Evolutionary conservation across 2,797 vertebrate genomes (phyloP), one percentile per base, ranked within the genome.

Genomic region (Esox masquinongy): DNA sequence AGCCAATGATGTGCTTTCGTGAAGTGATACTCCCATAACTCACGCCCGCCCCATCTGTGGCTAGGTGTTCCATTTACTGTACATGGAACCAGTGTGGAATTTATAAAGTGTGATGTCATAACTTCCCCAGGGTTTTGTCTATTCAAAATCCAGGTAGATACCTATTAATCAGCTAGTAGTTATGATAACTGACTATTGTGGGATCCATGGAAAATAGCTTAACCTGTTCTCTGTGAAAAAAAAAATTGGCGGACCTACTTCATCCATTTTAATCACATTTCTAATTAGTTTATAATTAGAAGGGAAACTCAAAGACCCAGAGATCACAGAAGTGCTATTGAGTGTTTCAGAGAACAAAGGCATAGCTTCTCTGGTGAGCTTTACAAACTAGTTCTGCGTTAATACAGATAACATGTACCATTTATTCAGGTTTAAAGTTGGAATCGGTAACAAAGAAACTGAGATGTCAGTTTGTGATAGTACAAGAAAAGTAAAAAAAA

Each of bases 211-310:
- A 43, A 29, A n/a, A 5, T 22, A 6, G 34, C n/a, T 68, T 22
- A 14, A 47, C 16, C 19, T 36, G 29, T 39, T 68, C 36, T 68
- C 29, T 39, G 68, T 47, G n/a, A 47, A 69, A 6, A 17, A n/a
- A 47, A 1, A 5, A 22, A 36, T 39, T 39, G 17, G 8, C 12
- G 67, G 6, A 68, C 67, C 43, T 26, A 70, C 68, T 29, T 14
- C 68, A 70, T 70, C 43, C 14, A 15, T 70, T 34, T 50, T 70
- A 50, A 70, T 49, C 68, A 47, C 39, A 49, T 49, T 1, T 22
- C 24, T 70, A 70, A 50, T 26, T 50, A 22, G 36, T 16, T 47
- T 70, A 49, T 70, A 70, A 70, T 70, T 70, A 15, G 22, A 43
- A 49, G 22, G 24, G 68, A 70, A 70, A 49, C 9, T 47, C 36